A percentile compares a stretch with the other conserved stretches of the same genome.
Conservation (phyloP, 2,113 vertebrate genomes). For the Penelope pileata region DNA sequence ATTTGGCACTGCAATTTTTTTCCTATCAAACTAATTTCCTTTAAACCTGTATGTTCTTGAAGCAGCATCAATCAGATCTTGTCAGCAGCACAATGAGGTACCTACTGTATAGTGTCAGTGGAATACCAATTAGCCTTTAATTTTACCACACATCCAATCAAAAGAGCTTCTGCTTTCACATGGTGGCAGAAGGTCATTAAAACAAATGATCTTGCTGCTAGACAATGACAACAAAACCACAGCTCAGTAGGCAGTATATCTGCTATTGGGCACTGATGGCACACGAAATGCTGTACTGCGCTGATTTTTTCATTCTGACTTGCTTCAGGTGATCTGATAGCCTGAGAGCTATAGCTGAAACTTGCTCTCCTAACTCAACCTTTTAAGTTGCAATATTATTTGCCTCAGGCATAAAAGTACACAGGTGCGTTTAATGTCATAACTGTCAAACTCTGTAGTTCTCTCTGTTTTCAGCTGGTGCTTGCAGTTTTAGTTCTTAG, state of each 20-base stretch:
- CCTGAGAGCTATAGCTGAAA: not conserved
- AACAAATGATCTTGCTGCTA: constrained; percentile 57
- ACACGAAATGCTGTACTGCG: not conserved
- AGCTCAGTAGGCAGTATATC: constrained; percentile 24
- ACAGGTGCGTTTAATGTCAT: not conserved
- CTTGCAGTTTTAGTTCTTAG: not conserved
- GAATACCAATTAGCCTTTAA: constrained; percentile 70
- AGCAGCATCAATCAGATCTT: constrained; percentile 55
- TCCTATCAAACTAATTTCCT: constrained; percentile 44
- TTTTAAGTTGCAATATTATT: not conserved
- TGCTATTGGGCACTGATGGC: constrained; percentile 21
- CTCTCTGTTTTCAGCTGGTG: not conserved
- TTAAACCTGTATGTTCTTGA: constrained; percentile 15
- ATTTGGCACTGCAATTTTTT: not conserved
- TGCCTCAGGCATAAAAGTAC: not conserved
- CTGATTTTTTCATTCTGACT: not conserved
- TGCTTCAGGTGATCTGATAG: not conserved
- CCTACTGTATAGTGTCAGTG: constrained; percentile 46
- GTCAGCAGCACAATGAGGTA: constrained; percentile 50
- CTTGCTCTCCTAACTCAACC: not conserved
- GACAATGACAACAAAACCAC: constrained; percentile 51
- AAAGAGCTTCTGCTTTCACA: constrained; percentile 58
- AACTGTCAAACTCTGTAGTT: not conserved
- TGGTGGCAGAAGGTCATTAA: constrained; percentile 69
- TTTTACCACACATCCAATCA: constrained; percentile 48